Base-by-base conservation (phyloP, 2,797 vertebrate genomes). In the Eleutherodactylus coqui region DNA sequence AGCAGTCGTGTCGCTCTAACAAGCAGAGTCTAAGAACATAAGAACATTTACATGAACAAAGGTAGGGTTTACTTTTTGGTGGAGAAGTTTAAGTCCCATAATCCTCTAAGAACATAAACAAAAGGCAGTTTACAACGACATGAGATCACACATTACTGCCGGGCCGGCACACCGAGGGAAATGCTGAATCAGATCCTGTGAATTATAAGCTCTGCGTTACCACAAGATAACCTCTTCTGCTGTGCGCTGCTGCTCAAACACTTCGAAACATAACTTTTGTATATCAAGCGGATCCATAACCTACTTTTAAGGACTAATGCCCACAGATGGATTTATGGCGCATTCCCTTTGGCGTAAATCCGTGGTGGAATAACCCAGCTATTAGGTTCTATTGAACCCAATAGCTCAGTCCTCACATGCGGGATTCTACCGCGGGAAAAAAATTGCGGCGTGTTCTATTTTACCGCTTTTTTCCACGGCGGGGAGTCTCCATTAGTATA, bases 111-210 rank as follows among this genome's bases (percentile, higher is more conserved):
- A n/a, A 14, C 14, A 5, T 38, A 53, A 67, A 60, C 11, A n/a
- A 5, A 27, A 78, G 76, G 24, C n/a, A 62, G 49, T 58, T 55
- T 55, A 38, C 27, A 55, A 32, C 45, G 19, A 53, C 47, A 55
- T 13, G 43, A 36, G 21, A 64, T 53, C 14, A 45, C 34, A 62
- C 72, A 43, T 38, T 17, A 84, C 8, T 58, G 43, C 29, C 45
- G 64, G 32, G 62, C 45, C 53, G 47, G 32, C 17, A 55, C 16
- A 55, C 8, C 24, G 78, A 41, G 81, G 49, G 41, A 85, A 67
- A 70, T 69, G 24, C 45, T 69, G 45, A 78, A 51, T 67, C 41
- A 84, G 55, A 24, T 62, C 55, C 27, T n/a, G n/a, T 76, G 41
- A 53, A 82, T 16, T 49, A 1, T 82, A 51, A 53, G 53, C 36